Conservation (phyloP, 1,140 invertebrate genomes). For the Sarcophaga peregrina region DNA sequence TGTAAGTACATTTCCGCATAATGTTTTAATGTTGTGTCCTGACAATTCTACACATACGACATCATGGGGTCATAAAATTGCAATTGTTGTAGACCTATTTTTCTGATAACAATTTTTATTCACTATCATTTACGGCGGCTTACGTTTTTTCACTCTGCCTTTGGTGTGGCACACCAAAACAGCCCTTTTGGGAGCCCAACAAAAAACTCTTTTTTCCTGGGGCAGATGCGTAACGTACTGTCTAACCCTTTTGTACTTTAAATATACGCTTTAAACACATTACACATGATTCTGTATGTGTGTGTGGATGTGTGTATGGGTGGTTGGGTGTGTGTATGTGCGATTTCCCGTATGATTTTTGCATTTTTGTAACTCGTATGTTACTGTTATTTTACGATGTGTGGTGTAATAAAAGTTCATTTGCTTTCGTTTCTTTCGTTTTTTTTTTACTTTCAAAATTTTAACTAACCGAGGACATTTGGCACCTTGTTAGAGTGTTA, state of each 20-base stretch:
- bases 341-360: neutral
- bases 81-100: conserved; percentile 6
- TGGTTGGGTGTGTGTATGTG: neutral
- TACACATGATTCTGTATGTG: no score
- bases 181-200: conserved; percentile 30
- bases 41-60: conserved; percentile 22
- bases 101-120: neutral
- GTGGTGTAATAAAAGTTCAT: conserved; percentile 35
- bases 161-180: neutral
- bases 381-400: conserved; percentile 38
- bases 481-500: conserved; percentile 35
- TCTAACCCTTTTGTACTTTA: conserved; percentile 30
- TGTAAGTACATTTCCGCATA: neutral
- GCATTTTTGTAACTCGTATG: conserved; percentile 3
- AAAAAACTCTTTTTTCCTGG: neutral
- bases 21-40: neutral
- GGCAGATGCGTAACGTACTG: conserved; percentile 31
- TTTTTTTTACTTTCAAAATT: neutral
- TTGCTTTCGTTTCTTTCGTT: neutral
- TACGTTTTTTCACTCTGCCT: no score
- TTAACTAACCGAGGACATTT: conserved; percentile 32
- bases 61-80: conserved; percentile 28
- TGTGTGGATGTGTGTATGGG: neutral
- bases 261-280: neutral
- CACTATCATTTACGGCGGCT: no score